A percentile compares a stretch with the other conserved stretches of the same genome.
Conservation (phyloP, 2,113 vertebrate species). For the Python bivittatus region DNA sequence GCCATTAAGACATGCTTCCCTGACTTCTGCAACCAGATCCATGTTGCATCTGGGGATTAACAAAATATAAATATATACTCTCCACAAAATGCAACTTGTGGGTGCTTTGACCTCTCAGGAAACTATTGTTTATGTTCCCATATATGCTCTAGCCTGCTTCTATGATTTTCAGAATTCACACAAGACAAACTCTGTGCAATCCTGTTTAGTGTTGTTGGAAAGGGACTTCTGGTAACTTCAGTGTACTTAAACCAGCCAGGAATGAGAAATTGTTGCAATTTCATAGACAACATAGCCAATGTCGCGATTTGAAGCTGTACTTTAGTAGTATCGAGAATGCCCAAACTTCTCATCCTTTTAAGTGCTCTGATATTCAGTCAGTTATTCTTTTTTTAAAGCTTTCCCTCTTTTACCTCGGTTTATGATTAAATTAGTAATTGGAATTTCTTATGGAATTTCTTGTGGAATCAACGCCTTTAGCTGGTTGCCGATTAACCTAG, state of each 20-base stretch:
- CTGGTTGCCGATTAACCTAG: background rate
- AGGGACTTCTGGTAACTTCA: background rate
- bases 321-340: background rate
- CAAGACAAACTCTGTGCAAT: constrained; percentile 1
- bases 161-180: background rate
- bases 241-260: background rate
- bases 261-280: background rate
- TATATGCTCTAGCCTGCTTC: background rate
- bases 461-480: background rate
- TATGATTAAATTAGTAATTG: background rate
- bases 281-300: background rate
- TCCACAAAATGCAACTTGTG: background rate
- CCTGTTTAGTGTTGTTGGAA: background rate
- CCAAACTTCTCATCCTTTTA: background rate
- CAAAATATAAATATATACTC: background rate
- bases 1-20: background rate
- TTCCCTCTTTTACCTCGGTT: background rate
- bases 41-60: background rate
- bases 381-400: background rate
- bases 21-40: background rate
- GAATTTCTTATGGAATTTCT: background rate
- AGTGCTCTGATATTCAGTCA: background rate
- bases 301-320: too few species aligned
- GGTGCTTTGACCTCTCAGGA: background rate
- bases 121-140: constrained; percentile 14